A percentile compares a stretch with the other conserved stretches of the same genome.
Conservation (phyloP, 2,888 invertebrate genomes). For the Megaustenia siamemsis region DNA sequence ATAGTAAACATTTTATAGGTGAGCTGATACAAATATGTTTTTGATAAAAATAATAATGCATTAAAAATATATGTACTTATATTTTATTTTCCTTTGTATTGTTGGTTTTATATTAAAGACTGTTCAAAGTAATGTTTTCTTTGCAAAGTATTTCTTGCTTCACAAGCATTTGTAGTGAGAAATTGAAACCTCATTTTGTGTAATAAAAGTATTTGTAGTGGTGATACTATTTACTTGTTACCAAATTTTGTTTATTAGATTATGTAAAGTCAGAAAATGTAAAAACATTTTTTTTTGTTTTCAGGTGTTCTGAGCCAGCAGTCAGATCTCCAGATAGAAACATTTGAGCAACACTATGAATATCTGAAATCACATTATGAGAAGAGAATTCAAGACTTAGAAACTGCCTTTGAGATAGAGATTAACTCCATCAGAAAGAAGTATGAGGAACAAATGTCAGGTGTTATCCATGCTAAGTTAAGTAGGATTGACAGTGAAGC, state of each 20-base stretch:
- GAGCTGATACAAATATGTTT: no score
- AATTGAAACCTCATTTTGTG: no score
- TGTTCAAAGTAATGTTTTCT: no score
- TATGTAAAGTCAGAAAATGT: neutral
- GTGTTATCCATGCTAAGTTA: constrained; percentile 18
- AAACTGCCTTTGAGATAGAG: constrained; percentile 61
- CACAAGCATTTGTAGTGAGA: no score
- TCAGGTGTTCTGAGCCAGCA: constrained; percentile 20
- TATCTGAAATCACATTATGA: constrained; percentile 66
- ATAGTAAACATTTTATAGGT: no score
- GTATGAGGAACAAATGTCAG: constrained; percentile 56
- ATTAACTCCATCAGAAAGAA: constrained; percentile 55
- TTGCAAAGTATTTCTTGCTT: no score
- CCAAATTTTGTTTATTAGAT: neutral
- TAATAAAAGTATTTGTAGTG: neutral
- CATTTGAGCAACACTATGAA: constrained; percentile 37
- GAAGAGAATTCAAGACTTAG: constrained; percentile 62
- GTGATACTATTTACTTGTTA: neutral
- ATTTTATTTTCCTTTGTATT: no score
- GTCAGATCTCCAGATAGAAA: constrained; percentile 4
- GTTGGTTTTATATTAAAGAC: no score
- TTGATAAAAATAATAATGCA: no score
- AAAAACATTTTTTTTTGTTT: constrained; percentile 17
- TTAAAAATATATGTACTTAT: no score
- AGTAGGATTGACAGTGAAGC: constrained; percentile 11